phyloP scores from a whole-genome alignment of 2,888 invertebrate species.

The Thumatha senex region DNA sequence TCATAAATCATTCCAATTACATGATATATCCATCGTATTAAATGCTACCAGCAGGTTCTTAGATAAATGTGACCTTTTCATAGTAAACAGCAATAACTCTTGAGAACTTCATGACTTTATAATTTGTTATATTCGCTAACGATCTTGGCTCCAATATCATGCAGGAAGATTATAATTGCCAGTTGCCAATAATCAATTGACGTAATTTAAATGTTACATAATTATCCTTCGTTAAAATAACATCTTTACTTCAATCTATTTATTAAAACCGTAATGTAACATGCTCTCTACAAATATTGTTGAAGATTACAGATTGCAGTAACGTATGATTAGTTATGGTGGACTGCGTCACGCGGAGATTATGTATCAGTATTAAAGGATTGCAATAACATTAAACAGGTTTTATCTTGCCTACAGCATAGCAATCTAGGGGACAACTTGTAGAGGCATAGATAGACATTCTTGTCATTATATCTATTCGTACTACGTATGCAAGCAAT shows the following conservation, averaged over 20 bases:
- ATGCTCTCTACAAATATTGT: constrained; percentile 18
- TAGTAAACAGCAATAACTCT: constrained; percentile 18
- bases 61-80: constrained; percentile 2
- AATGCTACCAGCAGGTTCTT: constrained; percentile 6
- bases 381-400: constrained; percentile 20
- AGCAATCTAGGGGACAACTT: constrained; percentile 10
- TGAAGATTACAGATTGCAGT: constrained; percentile 16
- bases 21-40: constrained; percentile 10
- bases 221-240: constrained; percentile 17
- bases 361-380: constrained; percentile 13
- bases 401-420: constrained; percentile 7
- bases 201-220: constrained; percentile 30
- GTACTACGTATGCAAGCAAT: neutral
- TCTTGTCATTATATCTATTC: neutral
- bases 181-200: neutral
- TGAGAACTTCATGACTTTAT: constrained; percentile 13
- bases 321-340: constrained; percentile 26
- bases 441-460: constrained; percentile 3
- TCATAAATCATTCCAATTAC: constrained; percentile 31
- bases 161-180: constrained; percentile 21
- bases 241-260: constrained; percentile 18
- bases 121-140: constrained; percentile 26
- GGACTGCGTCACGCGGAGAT: constrained; percentile 14
- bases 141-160: constrained; percentile 20
- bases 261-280: constrained; percentile 25